Conservation (phyloP, 2,888 invertebrate species). For the Ormyrus pomaceus region DNA sequence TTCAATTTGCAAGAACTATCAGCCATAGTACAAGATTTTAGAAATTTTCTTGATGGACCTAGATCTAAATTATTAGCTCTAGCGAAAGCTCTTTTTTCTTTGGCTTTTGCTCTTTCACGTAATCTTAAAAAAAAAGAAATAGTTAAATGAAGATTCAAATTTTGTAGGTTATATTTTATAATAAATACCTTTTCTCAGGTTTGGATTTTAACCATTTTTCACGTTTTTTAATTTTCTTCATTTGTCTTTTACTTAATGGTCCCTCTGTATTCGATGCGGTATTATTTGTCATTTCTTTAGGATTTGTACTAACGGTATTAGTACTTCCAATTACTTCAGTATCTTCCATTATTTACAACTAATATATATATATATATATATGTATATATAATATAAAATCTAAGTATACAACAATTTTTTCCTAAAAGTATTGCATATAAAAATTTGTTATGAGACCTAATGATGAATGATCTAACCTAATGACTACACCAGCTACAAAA, state of each 20-base stretch:
- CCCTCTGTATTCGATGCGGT: not conserved
- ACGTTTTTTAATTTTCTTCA: slow-evolving; percentile 83
- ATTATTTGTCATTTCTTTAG: slow-evolving; percentile 19
- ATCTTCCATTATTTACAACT: slow-evolving; percentile 35
- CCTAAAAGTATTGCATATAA: not conserved
- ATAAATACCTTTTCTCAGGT: slow-evolving; percentile 79
- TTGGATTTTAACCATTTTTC: slow-evolving; percentile 85
- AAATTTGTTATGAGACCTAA: too few species aligned
- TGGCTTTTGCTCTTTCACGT: slow-evolving; percentile 84
- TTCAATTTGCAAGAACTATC: slow-evolving; percentile 82
- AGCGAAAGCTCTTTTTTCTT: slow-evolving; percentile 83
- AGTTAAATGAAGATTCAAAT: not conserved
- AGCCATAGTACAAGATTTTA: slow-evolving; percentile 85
- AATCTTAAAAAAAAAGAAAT: slow-evolving; percentile 68
- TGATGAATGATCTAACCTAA: too few species aligned
- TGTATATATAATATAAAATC: slow-evolving; percentile 5
- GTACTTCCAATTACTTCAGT: slow-evolving; percentile 28
- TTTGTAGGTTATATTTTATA: not conserved
- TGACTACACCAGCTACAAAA: too few species aligned
- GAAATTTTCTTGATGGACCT: slow-evolving; percentile 87
- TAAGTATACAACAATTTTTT: slow-evolving; percentile 13
- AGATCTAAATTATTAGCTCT: slow-evolving; percentile 83
- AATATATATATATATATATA: slow-evolving; percentile 13
- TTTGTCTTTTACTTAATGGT: slow-evolving; percentile 79
- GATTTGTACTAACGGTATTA: not conserved